Evolutionary conservation across 2,888 invertebrate species (phyloP), one percentile per base, ranked within the genome.

Genomic region (Syrista parreyssii): DNA sequence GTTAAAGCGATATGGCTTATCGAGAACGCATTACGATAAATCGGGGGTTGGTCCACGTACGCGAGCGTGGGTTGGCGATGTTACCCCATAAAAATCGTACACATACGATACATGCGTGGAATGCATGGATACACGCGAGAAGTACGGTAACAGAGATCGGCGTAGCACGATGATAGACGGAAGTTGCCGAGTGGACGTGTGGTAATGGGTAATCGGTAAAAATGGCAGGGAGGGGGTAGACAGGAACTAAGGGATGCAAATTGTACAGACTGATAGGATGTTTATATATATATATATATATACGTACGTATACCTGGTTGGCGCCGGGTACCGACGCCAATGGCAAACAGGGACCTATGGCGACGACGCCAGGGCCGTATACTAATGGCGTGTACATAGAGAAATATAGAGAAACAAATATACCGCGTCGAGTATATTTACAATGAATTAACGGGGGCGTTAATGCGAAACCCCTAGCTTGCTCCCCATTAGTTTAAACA

Each of bases 361-460:
- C 40, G 40, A 40, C 40, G 40, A 40, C 40, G 40, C 15, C 40
- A 15, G 6, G 40, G 80, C 84, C 84, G 86, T 88, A 86, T 86
- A 86, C 86, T 88, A 87, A 88, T 87, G 86, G 85, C 87, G 83
- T 87, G 86, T 86, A 86, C 85, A 87, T 86, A 87, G 86, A 68
- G 75, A 82, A 89, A 88, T 89, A 86, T 88, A 85, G 84, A 85
- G 84, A 88, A 86, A 85, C 85, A 84, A 87, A 87, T 87, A 89
- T 84, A 85, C 40, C 40, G 40, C 83, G 81, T 84, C 76, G 86
- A 85, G 86, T 86, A 87, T 87, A 88, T 88, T 87, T 87, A 85
- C 87, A 86, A 86, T 86, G 85, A 89, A 88, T 88, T 88, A 87
- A 88, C 85, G 83, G 83, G 83, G 82, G 79, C 78, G 75, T 35